Base-by-base conservation (phyloP, 2,888 invertebrate species). In the Penaeus monodon region DNA sequence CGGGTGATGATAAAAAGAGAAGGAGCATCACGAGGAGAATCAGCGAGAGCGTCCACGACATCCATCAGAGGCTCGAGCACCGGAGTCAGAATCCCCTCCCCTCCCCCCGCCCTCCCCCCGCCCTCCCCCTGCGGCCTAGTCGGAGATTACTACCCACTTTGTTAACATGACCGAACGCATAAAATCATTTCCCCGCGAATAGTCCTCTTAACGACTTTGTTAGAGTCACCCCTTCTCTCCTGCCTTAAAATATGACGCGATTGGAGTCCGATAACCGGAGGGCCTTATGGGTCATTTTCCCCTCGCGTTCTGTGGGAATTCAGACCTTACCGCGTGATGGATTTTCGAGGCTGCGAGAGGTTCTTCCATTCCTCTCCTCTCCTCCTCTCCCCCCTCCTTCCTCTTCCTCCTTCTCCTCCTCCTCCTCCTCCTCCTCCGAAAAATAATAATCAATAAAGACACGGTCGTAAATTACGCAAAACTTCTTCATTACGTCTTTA, bases 381-480 rank as follows among this genome's bases (percentile, higher is more conserved):
- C 57, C 57, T 8, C 44, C 10, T 7, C 44, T 44, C 44, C 44
- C 10, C 10, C 1, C 44, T 7, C 44, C 10, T 10, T 6, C 44
- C 10, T 10, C 44, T 44, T 10, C 10, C 44, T 44, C 44, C 10
- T 10, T 6, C 44, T 44, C 44, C 57, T 57, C 17, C 17, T 57
- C 17, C 17, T 12, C 3, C 24, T n/a, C 27, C 4, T 14, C 20
- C 27, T 24, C 22, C 38, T 10, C 10, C 68, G 17, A 44, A 68
- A 81, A 81, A 81, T 81, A 68, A 81, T 68, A 81, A 66, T 81
- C 81, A 81, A 81, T 81, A 81, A 81, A 66, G 65, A 24, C 38
- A 7, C 14, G 66, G 49, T n/a, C 81, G 49, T 81, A 81, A 81
- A 81, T 81, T 66, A 68, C 68, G 24, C 44, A 27, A 57, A 17